Percentiles rank a stretch among this genome's conserved stretches.
Evolutionary conservation across 2,797 vertebrate species (phyloP).

Genomic region (Bucorvus abyssinicus): DNA sequence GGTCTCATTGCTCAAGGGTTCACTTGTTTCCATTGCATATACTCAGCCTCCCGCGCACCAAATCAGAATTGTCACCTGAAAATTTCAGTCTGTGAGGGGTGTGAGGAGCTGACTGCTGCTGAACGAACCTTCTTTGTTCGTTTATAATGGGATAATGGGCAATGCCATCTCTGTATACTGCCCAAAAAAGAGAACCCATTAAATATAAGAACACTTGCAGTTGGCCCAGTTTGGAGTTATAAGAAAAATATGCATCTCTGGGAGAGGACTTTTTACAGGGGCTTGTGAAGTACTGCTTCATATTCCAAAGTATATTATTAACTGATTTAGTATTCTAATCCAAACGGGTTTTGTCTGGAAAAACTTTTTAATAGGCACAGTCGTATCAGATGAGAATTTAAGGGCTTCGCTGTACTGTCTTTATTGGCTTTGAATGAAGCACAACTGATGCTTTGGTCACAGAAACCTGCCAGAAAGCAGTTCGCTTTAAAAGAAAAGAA

Average conservation of each 20-base stretch:
- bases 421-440: conserved; percentile 67
- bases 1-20: conserved; percentile 16
- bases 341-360: conserved; percentile 51
- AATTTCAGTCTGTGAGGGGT: neutral
- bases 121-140: neutral
- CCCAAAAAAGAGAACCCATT: neutral
- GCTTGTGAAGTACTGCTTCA: conserved; percentile 6
- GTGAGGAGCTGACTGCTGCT: neutral
- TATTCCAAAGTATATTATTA: conserved; percentile 9
- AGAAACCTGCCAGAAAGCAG: conserved; percentile 71
- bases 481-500: conserved; percentile 69
- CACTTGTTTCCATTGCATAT: conserved; percentile 5
- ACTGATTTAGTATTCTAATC: conserved; percentile 18
- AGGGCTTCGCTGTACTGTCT: conserved; percentile 55
- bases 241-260: neutral
- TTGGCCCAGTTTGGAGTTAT: neutral
- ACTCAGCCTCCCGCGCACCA: neutral
- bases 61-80: neutral
- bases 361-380: conserved; percentile 35
- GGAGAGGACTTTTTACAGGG: neutral
- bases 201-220: neutral
- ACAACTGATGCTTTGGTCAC: conserved; percentile 74
- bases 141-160: neutral
- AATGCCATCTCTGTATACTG: neutral
- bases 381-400: conserved; percentile 63